These are phyloP conservation scores for Glaucidium brasilianum DNA, from an alignment of 2,113 vertebrate species.

Conservation along the genomic window DNA sequence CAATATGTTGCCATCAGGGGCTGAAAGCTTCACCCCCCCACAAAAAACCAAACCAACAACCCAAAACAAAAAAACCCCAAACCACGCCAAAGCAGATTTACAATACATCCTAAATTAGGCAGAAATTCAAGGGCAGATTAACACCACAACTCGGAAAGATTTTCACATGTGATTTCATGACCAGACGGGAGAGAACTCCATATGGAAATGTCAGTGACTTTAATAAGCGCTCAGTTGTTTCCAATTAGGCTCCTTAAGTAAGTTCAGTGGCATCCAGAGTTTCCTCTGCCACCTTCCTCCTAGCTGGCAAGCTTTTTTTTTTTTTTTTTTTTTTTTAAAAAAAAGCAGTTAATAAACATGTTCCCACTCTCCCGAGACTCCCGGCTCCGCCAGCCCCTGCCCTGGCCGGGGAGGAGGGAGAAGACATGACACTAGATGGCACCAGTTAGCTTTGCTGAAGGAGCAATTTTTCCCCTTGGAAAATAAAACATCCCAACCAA, in stretches of 20 bases:
- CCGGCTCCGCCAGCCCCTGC: neutral
- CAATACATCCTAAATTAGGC: conserved; percentile 9
- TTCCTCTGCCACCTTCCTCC: conserved; percentile 26
- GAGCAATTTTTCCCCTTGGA: conserved; percentile 13
- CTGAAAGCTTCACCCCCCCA: neutral
- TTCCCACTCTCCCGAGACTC: neutral
- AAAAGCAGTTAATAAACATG: neutral
- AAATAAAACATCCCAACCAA: conserved; percentile 63
- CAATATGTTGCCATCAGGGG: neutral
- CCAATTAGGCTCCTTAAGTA: conserved; percentile 52
- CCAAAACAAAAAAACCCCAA: fast-evolving
- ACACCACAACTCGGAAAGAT: conserved; percentile 27
- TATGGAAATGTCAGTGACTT: conserved; percentile 58
- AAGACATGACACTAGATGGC: conserved; percentile 23
- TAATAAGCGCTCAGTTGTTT: conserved; percentile 46
- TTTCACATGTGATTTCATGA: conserved; percentile 53
- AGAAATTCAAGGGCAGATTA: conserved; percentile 47
- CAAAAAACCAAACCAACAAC: too few species aligned
- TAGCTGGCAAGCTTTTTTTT: neutral
- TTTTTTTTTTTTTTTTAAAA: neutral
- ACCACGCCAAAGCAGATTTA: neutral
- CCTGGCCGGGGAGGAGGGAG: neutral
- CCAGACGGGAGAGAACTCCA: conserved; percentile 15
- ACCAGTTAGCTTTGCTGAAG: neutral
- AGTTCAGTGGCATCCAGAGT: conserved; percentile 39